A percentile compares a stretch with the other conserved stretches of the same genome.
Evolutionary conservation across 2,888 invertebrate species (phyloP).

Genomic region (Deroplatys truncata): DNA sequence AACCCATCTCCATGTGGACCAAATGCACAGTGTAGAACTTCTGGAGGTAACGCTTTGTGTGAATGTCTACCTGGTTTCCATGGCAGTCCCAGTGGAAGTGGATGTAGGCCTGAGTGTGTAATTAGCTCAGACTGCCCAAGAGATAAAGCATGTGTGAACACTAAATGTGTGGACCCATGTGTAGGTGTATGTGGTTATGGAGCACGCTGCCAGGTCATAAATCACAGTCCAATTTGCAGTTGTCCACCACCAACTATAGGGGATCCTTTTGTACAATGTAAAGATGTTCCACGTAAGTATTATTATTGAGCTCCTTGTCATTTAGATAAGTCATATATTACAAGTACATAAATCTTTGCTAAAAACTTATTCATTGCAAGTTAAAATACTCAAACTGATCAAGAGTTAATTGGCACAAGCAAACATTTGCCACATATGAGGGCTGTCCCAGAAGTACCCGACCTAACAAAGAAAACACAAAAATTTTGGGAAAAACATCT

Average conservation of each 20-base stretch:
- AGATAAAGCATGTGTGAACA: conserved; percentile 70
- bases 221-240: conserved; percentile 81
- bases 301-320: neutral
- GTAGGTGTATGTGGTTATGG: conserved; percentile 73
- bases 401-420: no score
- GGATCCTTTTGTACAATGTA: conserved; percentile 73
- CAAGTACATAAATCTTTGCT: no score
- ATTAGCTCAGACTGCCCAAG: conserved; percentile 71
- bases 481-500: no score
- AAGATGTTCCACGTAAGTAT: conserved; percentile 44
- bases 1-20: conserved; percentile 68
- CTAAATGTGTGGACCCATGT: conserved; percentile 77
- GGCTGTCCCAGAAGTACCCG: no score
- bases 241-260: conserved; percentile 69
- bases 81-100: conserved; percentile 64
- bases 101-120: conserved; percentile 79
- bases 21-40: conserved; percentile 64
- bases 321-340: no score
- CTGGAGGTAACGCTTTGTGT: conserved; percentile 59
- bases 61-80: conserved; percentile 71
- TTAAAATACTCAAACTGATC: no score
- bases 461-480: no score
- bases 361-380: no score
- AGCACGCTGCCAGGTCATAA: conserved; percentile 72
- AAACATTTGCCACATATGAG: no score